These are phyloP conservation scores for Clepsis dumicolana DNA, from an alignment of 2,888 invertebrate species.

Conservation along the genomic window DNA sequence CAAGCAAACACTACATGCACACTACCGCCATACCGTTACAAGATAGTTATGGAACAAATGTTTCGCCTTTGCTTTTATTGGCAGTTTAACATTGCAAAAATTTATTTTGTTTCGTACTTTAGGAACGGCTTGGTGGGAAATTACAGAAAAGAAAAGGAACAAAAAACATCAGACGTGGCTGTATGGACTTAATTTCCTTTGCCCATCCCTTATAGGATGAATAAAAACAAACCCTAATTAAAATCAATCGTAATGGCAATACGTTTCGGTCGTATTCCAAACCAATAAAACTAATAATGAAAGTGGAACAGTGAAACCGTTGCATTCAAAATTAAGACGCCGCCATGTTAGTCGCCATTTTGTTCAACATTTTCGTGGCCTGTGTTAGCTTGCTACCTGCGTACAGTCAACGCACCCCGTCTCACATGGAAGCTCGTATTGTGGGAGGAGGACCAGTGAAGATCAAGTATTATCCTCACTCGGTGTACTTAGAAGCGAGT, in stretches of 20 bases:
- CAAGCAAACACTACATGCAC: too few relatives aligned
- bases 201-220: too few relatives aligned
- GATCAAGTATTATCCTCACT: background rate
- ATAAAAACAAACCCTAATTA: too few relatives aligned
- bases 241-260: background rate
- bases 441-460: background rate
- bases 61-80: too few relatives aligned
- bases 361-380: background rate
- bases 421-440: background rate
- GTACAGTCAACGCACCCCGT: background rate
- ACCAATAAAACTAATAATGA: conserved; percentile 6
- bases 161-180: too few relatives aligned
- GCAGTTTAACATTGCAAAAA: too few relatives aligned
- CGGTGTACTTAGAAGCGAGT: background rate
- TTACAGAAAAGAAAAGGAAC: too few relatives aligned
- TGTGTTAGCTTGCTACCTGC: background rate
- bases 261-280: conserved; percentile 9
- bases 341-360: background rate
- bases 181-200: too few relatives aligned
- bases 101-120: too few relatives aligned
- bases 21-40: too few relatives aligned
- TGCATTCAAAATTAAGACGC: background rate
- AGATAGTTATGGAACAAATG: too few relatives aligned
- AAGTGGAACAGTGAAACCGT: background rate
- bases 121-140: too few relatives aligned